A percentile compares a stretch with the other conserved stretches of the same genome.
These are phyloP conservation scores for Amphipyra berbera DNA, from an alignment of 2,888 invertebrate genomes.

Conservation along the genomic window DNA sequence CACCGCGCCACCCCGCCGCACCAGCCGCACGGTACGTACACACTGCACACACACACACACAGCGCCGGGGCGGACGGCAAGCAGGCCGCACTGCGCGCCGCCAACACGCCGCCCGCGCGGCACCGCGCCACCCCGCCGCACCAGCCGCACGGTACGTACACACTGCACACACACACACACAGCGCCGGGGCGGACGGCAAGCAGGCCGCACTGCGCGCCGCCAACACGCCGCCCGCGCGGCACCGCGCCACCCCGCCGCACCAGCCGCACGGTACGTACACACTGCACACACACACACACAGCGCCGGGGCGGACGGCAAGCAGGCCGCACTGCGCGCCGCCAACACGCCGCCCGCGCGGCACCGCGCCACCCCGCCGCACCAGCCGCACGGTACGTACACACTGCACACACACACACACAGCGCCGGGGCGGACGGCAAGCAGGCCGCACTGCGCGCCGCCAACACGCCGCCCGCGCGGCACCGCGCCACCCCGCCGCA, in stretches of 20 bases:
- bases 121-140: conserved; percentile 84
- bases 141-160: conserved; percentile 73
- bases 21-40: conserved; percentile 73
- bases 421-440: no score
- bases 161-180: no score
- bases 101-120: conserved; percentile 70
- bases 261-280: conserved; percentile 73
- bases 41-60: no score
- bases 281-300: no score
- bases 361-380: conserved; percentile 84
- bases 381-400: conserved; percentile 73
- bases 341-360: conserved; percentile 70
- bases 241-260: conserved; percentile 84
- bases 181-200: no score
- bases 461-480: conserved; percentile 70
- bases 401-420: no score
- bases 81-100: conserved; percentile 60
- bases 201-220: conserved; percentile 60
- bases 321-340: conserved; percentile 60
- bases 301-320: no score
- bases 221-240: conserved; percentile 70
- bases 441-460: conserved; percentile 60
- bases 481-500: conserved; percentile 84
- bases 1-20: conserved; percentile 84
- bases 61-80: no score